Evolutionary conservation across 2,888 invertebrate species (phyloP).

Genomic region (Galerucella nymphaeae): DNA sequence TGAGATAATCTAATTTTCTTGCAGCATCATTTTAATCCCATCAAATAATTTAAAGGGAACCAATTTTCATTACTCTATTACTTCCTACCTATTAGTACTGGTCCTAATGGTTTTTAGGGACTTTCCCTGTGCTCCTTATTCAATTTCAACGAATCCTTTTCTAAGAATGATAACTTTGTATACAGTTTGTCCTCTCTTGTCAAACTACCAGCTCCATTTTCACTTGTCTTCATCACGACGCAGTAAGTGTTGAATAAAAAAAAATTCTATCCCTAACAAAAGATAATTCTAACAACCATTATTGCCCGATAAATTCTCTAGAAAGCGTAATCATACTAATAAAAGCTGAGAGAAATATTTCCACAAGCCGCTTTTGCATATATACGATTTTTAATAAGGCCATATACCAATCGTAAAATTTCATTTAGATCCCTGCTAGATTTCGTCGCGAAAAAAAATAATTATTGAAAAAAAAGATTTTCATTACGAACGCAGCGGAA

Average conservation of each 20-base stretch:
- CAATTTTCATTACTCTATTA: conserved; percentile 34
- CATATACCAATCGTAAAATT: conserved; percentile 30
- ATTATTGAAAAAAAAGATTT: conserved; percentile 16
- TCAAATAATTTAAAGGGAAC: conserved; percentile 31
- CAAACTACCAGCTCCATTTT: no score
- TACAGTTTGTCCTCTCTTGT: no score
- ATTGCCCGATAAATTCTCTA: conserved; percentile 16
- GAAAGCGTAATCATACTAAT: conserved; percentile 20
- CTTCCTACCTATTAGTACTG: conserved; percentile 24
- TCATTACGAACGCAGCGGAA: no score
- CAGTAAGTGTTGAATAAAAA: no score
- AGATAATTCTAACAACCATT: conserved; percentile 15
- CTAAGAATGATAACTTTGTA: neutral
- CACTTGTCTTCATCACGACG: no score
- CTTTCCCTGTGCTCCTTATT: neutral
- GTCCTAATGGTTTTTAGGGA: conserved; percentile 29
- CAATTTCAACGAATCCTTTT: neutral
- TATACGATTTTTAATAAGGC: conserved; percentile 31
- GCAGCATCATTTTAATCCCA: conserved; percentile 22
- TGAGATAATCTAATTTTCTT: neutral
- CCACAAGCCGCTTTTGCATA: conserved; percentile 23
- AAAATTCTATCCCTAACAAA: neutral
- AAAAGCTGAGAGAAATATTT: conserved; percentile 19
- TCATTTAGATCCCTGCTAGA: conserved; percentile 20
- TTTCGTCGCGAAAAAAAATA: conserved; percentile 21